A percentile compares a stretch with the other conserved stretches of the same genome.
These are phyloP conservation scores for Ginglymostoma cirratum DNA, from an alignment of 2,113 vertebrate species.

Conservation along the genomic window DNA sequence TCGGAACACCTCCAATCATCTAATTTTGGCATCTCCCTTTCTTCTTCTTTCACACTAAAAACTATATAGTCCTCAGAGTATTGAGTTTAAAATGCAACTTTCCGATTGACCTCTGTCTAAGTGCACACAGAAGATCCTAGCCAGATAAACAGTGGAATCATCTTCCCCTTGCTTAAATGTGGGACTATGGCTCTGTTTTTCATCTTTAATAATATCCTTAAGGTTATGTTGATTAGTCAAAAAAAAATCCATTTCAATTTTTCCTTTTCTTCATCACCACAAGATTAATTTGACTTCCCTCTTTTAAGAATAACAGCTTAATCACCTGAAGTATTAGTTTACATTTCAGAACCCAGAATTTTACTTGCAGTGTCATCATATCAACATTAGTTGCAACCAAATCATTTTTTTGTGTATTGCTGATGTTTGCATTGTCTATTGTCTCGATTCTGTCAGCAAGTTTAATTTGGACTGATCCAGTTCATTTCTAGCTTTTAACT, in stretches of 20 bases:
- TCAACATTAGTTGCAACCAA: too few relatives aligned
- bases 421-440: too few relatives aligned
- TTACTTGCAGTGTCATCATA: too few relatives aligned
- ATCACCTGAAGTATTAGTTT: too few relatives aligned
- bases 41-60: neutral
- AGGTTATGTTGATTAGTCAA: neutral
- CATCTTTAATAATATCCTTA: neutral
- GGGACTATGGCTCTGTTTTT: neutral
- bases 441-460: too few relatives aligned
- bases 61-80: neutral
- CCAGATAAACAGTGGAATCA: neutral
- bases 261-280: too few relatives aligned
- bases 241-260: neutral
- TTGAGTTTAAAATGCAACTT: neutral
- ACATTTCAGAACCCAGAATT: too few relatives aligned
- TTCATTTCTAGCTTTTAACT: too few relatives aligned
- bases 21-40: neutral
- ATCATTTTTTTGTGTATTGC: too few relatives aligned
- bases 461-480: too few relatives aligned
- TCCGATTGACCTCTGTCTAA: neutral
- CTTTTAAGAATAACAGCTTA: too few relatives aligned
- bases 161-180: neutral
- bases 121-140: neutral
- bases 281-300: too few relatives aligned
- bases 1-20: neutral